Base-by-base conservation (phyloP, 2,797 vertebrate genomes). In the Sebastolobus altivelis region DNA sequence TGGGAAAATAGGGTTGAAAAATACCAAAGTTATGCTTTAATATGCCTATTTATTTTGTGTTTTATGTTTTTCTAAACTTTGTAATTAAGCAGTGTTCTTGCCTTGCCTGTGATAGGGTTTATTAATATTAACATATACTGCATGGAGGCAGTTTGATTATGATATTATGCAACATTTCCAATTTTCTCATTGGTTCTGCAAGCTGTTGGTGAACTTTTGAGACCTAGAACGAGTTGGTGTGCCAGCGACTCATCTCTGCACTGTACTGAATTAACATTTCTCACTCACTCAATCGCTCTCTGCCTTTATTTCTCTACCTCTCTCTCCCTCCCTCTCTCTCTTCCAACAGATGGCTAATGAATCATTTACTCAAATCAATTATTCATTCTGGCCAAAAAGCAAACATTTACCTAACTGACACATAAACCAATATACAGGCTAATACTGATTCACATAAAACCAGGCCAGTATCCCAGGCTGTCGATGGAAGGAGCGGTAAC, bases 311-410 rank as follows among this genome's bases (percentile, higher is more conserved):
- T 56, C 59, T 35, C 33, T 22, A 20, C 29, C 33, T 4, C 43
- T 14, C 55, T 60, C 43, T 46, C 4, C 55, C 13, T 65, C 20
- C 31, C 10, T 38, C 37, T 54, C 72, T 65, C 59, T 63, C 67
- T 49, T 65, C 63, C 20, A 77, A 58, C 96, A 96, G 95, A 97
- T 95, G 96, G 95, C 85, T 93, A 89, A 95, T 96, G 94, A 96
- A 96, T 96, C 93, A 95, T 96, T 96, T 93, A 95, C 81, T 74
- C 73, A 83, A 90, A 96, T 97, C 83, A 96, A 97, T 95, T 96
- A 96, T 96, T 96, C 93, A 97, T 96, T 90, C 90, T 85, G 93
- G 91, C 77, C 59, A 93, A 96, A 95, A 88, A 95, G 94, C 92
- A 95, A 96, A 96, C 94, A 93, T 89, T 96, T 95, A 90, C 77